Conservation (phyloP, 1,140 invertebrate genomes). For the Copidosoma floridanum region DNA sequence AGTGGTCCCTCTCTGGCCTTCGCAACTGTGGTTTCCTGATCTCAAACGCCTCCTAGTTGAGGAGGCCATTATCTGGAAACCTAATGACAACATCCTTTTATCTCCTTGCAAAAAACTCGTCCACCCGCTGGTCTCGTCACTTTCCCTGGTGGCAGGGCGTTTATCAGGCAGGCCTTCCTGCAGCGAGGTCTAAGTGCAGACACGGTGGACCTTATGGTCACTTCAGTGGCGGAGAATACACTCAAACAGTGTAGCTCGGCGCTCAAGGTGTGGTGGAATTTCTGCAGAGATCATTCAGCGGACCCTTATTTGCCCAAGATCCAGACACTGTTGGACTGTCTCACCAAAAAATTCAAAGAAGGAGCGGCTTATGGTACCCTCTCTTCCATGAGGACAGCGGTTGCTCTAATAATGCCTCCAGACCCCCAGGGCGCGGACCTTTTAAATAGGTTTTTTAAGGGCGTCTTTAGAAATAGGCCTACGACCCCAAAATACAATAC, state of each 20-base stretch:
- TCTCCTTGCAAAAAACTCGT: constrained; percentile 14
- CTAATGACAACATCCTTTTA: constrained; percentile 9
- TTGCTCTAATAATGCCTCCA: constrained; percentile 17
- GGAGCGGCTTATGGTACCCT: constrained; percentile 32
- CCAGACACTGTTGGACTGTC: neutral
- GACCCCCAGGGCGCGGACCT: constrained; percentile 10
- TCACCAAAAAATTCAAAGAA: constrained; percentile 26
- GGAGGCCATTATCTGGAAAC: neutral
- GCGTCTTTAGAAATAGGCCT: constrained; percentile 32
- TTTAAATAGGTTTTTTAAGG: constrained; percentile 33
- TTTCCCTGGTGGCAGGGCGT: constrained; percentile 14
- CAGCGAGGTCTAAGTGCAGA: neutral
- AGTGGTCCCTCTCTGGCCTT: constrained; percentile 12
- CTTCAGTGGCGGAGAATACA: constrained; percentile 3
- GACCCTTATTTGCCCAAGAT: neutral
- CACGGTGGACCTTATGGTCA: neutral
- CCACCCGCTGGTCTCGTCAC: neutral
- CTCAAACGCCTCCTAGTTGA: constrained; percentile 4
- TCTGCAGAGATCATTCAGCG: constrained; percentile 3
- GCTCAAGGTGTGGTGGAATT: constrained; percentile 4
- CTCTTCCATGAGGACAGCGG: constrained; percentile 26
- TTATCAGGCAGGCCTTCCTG: constrained; percentile 19
- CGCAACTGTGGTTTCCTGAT: constrained; percentile 12
- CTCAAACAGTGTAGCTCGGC: constrained; percentile 9
- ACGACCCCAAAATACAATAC: constrained; percentile 33